Evolutionary conservation across 1,140 invertebrate species (phyloP).

Genomic region (Drosophila carrolli): DNA sequence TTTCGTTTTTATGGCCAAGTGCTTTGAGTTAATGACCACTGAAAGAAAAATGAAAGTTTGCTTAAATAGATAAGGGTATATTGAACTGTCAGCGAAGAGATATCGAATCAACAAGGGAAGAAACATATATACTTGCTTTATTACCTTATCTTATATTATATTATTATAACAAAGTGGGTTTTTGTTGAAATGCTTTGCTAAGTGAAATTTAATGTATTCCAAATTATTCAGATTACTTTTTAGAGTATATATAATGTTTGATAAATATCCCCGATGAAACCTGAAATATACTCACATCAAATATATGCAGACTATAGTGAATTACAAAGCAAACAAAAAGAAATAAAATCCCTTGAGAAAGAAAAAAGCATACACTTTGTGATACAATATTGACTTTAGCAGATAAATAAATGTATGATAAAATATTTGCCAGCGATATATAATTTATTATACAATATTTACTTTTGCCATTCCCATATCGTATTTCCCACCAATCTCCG

Average conservation of each 20-base stretch:
- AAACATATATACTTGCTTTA: neutral
- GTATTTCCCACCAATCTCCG: conserved; percentile 21
- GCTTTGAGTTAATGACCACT: conserved; percentile 2
- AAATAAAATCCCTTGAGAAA: neutral
- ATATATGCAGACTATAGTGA: conserved; percentile 4
- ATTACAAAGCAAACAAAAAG: conserved; percentile 3
- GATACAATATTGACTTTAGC: neutral
- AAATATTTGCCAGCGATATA: conserved; percentile 9
- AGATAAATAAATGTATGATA: conserved; percentile 2
- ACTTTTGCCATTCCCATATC: conserved; percentile 6
- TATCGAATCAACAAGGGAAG: neutral
- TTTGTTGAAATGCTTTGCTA: neutral
- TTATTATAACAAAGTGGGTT: neutral
- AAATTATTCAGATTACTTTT: too few species aligned
- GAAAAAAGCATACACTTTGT: neutral
- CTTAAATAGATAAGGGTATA: conserved; percentile 9
- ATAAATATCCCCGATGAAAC: too few species aligned
- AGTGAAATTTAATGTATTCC: too few species aligned
- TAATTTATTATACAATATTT: conserved; percentile 43
- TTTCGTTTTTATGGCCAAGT: conserved; percentile 29
- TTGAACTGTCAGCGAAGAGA: conserved; percentile 15
- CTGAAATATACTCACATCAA: neutral
- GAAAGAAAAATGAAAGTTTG: conserved; percentile 12
- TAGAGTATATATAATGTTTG: too few species aligned
- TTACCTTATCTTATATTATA: neutral